Conservation (phyloP, 2,888 invertebrate species). For the Junonia oenone region DNA sequence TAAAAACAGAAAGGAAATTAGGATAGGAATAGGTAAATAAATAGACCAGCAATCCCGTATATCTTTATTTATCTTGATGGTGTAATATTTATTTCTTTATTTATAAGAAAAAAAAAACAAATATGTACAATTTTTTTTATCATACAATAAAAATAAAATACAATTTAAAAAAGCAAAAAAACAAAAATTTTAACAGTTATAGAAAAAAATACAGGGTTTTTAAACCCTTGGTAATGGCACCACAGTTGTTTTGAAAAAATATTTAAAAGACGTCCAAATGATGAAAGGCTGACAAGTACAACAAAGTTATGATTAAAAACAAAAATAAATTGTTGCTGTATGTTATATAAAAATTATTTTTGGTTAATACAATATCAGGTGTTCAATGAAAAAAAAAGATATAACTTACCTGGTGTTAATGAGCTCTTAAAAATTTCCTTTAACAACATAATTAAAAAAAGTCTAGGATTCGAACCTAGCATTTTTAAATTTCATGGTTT, state of each 20-base stretch:
- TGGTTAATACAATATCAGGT: background rate
- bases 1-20: slow-evolving; percentile 33
- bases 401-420: background rate
- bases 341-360: background rate
- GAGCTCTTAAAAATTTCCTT: too few species aligned
- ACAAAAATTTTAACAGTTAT: background rate
- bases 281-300: slow-evolving; percentile 16
- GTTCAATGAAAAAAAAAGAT: background rate
- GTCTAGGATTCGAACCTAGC: slow-evolving; percentile 29
- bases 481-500: too few species aligned
- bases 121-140: background rate
- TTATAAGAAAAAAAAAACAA: slow-evolving; percentile 28
- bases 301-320: background rate
- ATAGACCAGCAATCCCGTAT: slow-evolving; percentile 38
- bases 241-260: slow-evolving; percentile 43
- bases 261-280: slow-evolving; percentile 22
- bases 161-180: too few species aligned
- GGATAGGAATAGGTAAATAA: slow-evolving; percentile 49
- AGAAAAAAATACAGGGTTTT: slow-evolving; percentile 4
- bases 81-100: slow-evolving; percentile 21
- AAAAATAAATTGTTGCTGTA: slow-evolving; percentile 14
- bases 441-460: too few species aligned
- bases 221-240: slow-evolving; percentile 58
- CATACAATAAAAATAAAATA: background rate
- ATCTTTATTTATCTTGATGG: slow-evolving; percentile 39